phyloP scores from a whole-genome alignment of 2,888 invertebrate species.

The Orchesella flavescens region DNA sequence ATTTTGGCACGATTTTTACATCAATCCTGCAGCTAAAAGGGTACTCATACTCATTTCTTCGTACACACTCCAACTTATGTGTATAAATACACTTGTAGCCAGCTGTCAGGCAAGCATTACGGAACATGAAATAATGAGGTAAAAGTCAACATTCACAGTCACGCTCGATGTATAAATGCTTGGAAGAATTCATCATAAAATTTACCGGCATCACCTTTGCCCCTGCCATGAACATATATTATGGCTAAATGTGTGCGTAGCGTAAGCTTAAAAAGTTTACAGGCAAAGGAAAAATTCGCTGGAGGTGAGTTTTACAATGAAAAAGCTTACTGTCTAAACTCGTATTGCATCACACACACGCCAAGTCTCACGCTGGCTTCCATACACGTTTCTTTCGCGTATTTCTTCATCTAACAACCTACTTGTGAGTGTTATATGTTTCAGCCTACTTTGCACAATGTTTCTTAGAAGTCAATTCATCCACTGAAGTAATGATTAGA shows the following conservation, averaged over 20 bases:
- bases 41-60: no score
- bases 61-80: no score
- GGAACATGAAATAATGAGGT: conserved; percentile 26
- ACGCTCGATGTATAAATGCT: conserved; percentile 9
- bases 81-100: no score
- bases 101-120: no score
- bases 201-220: conserved; percentile 24
- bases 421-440: background rate
- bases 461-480: conserved; percentile 36
- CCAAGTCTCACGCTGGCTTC: background rate
- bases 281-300: no score
- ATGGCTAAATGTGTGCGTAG: no score
- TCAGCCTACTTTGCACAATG: background rate
- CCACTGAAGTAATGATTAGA: conserved; percentile 15
- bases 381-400: no score
- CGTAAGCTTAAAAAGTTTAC: no score
- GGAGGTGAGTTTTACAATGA: background rate
- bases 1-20: background rate
- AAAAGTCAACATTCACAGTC: conserved; percentile 35
- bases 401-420: background rate
- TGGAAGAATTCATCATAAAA: conserved; percentile 30
- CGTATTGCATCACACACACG: background rate
- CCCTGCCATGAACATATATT: background rate
- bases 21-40: no score
- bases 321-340: background rate